Conservation (phyloP, 1,140 invertebrate species). For the Psilanteris sp. region DNA sequence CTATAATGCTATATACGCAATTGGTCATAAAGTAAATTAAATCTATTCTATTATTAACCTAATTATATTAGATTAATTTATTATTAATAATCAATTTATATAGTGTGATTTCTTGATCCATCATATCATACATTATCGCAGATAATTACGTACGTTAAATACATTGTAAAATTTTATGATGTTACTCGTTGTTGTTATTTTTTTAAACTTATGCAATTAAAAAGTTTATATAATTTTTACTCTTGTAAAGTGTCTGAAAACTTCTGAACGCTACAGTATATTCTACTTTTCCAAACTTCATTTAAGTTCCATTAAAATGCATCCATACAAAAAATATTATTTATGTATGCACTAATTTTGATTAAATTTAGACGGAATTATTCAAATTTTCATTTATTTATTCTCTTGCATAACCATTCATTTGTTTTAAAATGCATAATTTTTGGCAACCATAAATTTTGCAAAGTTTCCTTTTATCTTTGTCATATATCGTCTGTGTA, state of each 20-base stretch:
- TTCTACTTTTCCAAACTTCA: conserved; percentile 21
- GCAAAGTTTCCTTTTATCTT: conserved; percentile 14
- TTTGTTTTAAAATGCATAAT: conserved; percentile 11
- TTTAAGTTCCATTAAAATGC: conserved; percentile 17
- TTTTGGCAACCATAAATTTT: conserved; percentile 10
- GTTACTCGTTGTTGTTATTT: conserved; percentile 10
- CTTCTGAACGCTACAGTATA: conserved; percentile 2
- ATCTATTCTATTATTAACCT: too few relatives aligned
- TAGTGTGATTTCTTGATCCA: too few relatives aligned
- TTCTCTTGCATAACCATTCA: neutral
- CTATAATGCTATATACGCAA: too few relatives aligned
- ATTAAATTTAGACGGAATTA: conserved; percentile 4
- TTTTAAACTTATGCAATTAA: conserved; percentile 31
- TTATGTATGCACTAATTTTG: conserved; percentile 8
- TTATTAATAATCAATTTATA: too few relatives aligned
- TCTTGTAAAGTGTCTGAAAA: neutral
- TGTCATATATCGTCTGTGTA: conserved; percentile 1
- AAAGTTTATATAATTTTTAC: conserved; percentile 25
- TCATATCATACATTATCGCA: too few relatives aligned
- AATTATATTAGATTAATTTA: too few relatives aligned
- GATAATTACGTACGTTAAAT: too few relatives aligned
- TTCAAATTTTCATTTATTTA: neutral
- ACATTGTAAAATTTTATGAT: conserved; percentile 1
- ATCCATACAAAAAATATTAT: conserved; percentile 2
- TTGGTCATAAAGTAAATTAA: too few relatives aligned